A percentile compares a stretch with the other conserved stretches of the same genome.
These are phyloP conservation scores for Rhinophrynus dorsalis DNA, from an alignment of 2,797 vertebrate species.

Conservation along the genomic window DNA sequence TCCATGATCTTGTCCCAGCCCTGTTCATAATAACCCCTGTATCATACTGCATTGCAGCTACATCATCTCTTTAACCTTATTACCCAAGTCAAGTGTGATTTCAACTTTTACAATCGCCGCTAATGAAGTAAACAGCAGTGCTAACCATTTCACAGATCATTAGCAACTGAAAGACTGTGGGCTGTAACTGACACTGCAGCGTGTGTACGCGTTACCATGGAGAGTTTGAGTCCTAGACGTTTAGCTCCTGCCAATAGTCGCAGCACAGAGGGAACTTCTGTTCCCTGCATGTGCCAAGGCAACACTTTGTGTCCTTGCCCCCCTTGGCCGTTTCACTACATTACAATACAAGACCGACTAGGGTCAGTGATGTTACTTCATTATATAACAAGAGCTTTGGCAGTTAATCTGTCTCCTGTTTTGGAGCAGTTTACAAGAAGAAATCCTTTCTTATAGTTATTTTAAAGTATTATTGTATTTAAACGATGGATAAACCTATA, in stretches of 20 bases:
- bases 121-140: not conserved
- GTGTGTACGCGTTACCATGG: constrained; percentile 13
- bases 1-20: too few relatives aligned
- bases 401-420: too few relatives aligned
- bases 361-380: not conserved
- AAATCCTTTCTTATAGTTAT: too few relatives aligned
- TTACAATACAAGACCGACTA: not conserved
- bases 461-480: too few relatives aligned
- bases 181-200: constrained; percentile 7
- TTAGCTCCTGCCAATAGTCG: constrained; percentile 7
- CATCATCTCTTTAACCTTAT: not conserved
- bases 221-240: not conserved
- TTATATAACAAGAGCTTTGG: not conserved
- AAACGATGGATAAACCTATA: too few relatives aligned
- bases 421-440: too few relatives aligned
- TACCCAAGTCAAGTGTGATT: not conserved
- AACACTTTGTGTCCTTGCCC: constrained; percentile 1
- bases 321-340: not conserved
- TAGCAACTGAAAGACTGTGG: not conserved
- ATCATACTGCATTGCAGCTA: not conserved
- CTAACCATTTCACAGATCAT: constrained; percentile 6
- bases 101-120: not conserved
- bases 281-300: not conserved
- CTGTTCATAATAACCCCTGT: too few relatives aligned
- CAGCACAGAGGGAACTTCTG: not conserved